Evolutionary conservation across 2,113 vertebrate species (phyloP).

Genomic region (Acrocephalus arundinaceus): DNA sequence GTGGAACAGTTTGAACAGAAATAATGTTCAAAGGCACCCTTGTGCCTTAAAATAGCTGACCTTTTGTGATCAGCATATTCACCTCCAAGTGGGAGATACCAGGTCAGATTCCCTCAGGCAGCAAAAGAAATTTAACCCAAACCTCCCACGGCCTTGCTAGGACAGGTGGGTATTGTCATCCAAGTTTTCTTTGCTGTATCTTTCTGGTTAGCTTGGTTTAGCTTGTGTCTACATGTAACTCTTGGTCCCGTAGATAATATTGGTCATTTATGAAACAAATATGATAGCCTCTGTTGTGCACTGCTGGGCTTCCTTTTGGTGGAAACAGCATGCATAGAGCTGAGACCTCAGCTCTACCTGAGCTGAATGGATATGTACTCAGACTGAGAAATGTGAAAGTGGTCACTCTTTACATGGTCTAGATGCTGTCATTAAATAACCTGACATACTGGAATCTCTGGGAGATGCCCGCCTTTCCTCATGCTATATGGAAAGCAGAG

Average conservation of each 20-base stretch:
- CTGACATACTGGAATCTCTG: background rate
- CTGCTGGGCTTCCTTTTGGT: background rate
- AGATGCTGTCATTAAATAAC: background rate
- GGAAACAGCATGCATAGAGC: background rate
- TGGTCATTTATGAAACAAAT: background rate
- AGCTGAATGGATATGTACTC: rapidly evolving
- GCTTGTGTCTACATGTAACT: background rate
- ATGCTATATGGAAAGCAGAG: background rate
- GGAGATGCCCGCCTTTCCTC: background rate
- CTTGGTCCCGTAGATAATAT: background rate
- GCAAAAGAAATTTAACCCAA: background rate
- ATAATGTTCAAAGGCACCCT: background rate
- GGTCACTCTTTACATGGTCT: background rate
- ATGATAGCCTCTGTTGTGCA: background rate
- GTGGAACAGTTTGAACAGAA: conserved; percentile 19
- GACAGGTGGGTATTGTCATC: background rate
- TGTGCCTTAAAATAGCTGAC: background rate
- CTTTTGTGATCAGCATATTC: conserved; percentile 10
- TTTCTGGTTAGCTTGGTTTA: background rate
- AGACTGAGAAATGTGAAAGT: background rate
- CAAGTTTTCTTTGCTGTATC: background rate
- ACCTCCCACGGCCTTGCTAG: background rate
- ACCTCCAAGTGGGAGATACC: background rate
- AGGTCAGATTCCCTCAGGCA: background rate
- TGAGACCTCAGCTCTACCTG: background rate